A percentile compares a stretch with the other conserved stretches of the same genome.
Conservation (phyloP, 37 sponge, comb jelly and placozoan genomes). For the Mnemiopsis leidyi region DNA sequence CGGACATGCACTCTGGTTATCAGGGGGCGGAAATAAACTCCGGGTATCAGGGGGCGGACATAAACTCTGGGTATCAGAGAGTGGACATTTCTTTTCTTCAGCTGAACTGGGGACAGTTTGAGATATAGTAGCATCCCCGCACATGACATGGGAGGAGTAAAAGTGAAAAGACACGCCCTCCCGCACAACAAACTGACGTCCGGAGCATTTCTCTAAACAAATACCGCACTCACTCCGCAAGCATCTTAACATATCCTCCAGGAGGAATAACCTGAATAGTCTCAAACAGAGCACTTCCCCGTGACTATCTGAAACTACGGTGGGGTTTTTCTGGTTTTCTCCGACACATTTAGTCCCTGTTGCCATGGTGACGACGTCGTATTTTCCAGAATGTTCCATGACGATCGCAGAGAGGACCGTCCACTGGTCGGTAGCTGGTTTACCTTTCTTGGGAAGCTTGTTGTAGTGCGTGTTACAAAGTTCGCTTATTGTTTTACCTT, state of each 20-base stretch:
- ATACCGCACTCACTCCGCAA: background rate
- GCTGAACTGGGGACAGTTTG: background rate
- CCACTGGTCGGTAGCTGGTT: constrained; percentile 16
- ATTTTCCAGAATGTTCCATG: background rate
- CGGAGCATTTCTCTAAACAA: background rate
- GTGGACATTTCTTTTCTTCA: background rate
- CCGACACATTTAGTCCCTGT: constrained; percentile 95
- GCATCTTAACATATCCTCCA: background rate
- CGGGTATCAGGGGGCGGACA: background rate
- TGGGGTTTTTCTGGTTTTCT: constrained; percentile 66
- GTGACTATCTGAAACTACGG: constrained; percentile 29
- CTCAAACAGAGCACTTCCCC: constrained; percentile 11
- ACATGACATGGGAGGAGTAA: constrained; percentile 28
- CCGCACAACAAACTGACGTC: background rate
- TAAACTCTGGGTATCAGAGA: background rate
- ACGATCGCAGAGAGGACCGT: constrained; percentile 36
- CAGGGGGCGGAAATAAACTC: too few relatives aligned
- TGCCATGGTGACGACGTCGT: constrained; percentile 78
- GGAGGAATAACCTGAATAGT: constrained; percentile 25
- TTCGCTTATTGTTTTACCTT: background rate
- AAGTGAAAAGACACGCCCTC: constrained; percentile 37
- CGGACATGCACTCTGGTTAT: too few relatives aligned
- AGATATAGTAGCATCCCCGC: constrained; percentile 61
- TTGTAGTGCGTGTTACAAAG: constrained; percentile 13
- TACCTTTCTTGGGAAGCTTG: constrained; percentile 25